Evolutionary conservation across 2,797 vertebrate genomes (phyloP).

Genomic region (Lagorchestes hirsutus): DNA sequence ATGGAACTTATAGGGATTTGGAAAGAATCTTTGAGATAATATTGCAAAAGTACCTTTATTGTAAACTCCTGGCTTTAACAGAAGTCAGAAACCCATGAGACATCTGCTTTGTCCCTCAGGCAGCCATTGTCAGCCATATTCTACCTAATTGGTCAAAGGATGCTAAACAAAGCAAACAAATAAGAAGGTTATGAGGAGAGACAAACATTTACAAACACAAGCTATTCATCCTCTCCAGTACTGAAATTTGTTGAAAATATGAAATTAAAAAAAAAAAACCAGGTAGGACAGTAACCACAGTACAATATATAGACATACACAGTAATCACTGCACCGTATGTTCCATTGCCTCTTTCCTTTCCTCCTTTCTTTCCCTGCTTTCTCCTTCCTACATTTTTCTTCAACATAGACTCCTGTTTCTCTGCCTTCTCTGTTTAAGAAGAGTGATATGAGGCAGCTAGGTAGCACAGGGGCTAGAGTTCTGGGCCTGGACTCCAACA

Average conservation of each 20-base stretch:
- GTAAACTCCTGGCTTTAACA: background rate
- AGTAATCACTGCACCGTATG: background rate
- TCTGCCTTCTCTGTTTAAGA: background rate
- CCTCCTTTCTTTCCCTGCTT: background rate
- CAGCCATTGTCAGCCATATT: background rate
- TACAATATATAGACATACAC: background rate
- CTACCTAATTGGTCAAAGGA: background rate
- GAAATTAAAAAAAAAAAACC: background rate
- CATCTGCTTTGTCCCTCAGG: background rate
- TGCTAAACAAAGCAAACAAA: background rate
- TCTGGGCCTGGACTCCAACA: background rate
- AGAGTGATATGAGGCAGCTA: background rate
- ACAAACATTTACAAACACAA: background rate
- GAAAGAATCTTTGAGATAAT: background rate
- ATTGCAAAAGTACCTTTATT: background rate
- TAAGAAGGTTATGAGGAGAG: too few relatives aligned
- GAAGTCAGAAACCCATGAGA: background rate
- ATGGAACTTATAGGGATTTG: background rate
- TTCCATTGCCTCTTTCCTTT: background rate
- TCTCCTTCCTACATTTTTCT: background rate
- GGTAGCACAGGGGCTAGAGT: background rate
- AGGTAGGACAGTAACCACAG: background rate
- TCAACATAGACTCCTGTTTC: background rate
- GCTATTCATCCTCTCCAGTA: background rate
- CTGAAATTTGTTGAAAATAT: background rate